Percentiles rank a stretch among this genome's conserved stretches.
Evolutionary conservation across 2,113 vertebrate genomes (phyloP).

Genomic region (Salminus brasiliensis): DNA sequence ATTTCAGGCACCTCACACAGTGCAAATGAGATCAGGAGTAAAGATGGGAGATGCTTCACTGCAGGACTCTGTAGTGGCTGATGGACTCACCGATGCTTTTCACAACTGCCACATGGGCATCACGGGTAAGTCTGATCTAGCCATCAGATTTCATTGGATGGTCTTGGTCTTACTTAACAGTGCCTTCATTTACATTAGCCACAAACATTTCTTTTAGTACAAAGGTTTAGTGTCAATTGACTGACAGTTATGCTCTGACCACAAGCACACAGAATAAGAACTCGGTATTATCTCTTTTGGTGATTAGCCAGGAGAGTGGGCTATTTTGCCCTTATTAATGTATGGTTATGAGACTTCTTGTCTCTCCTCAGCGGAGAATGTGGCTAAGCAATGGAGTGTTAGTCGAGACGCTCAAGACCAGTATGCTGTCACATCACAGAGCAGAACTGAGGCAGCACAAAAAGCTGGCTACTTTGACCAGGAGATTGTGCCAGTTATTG

Average conservation of each 20-base stretch:
- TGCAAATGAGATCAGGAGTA: constrained; percentile 87
- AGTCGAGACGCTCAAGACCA: constrained; percentile 88
- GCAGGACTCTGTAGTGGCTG: constrained; percentile 84
- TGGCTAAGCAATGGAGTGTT: constrained; percentile 89
- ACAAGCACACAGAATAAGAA: background rate
- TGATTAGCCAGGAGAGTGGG: background rate
- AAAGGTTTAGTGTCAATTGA: background rate
- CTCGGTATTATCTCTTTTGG: background rate
- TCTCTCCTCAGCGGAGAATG: constrained; percentile 87
- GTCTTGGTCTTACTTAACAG: background rate
- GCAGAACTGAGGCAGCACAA: constrained; percentile 86
- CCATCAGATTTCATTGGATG: background rate
- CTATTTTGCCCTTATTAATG: background rate
- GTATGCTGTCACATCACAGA: constrained; percentile 86
- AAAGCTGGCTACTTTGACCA: constrained; percentile 89
- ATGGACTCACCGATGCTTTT: constrained; percentile 93
- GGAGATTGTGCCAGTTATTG: constrained; percentile 89
- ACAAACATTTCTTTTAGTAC: background rate
- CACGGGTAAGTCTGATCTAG: constrained; percentile 77
- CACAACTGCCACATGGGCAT: constrained; percentile 93
- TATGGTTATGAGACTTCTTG: constrained; percentile 16
- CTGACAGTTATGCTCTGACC: background rate
- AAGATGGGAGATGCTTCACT: constrained; percentile 86
- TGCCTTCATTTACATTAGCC: background rate
- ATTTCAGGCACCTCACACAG: constrained; percentile 85